phyloP scores from a whole-genome alignment of 2,888 invertebrate genomes.

The Ligdia adustata region DNA sequence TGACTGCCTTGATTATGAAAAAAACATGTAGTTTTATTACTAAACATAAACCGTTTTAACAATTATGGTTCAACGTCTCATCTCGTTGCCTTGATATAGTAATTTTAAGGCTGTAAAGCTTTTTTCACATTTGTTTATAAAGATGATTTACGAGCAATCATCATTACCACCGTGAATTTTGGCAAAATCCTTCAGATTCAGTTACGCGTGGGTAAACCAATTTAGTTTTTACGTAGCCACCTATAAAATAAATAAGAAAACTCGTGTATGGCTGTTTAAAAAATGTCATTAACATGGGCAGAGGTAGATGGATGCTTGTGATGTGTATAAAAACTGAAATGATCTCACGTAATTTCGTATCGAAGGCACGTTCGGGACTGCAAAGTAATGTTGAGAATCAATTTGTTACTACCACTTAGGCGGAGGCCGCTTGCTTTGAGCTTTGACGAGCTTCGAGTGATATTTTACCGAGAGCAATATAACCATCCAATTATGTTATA shows the following conservation, averaged over 20 bases:
- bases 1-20: conserved; percentile 58
- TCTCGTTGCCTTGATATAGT: conserved; percentile 33
- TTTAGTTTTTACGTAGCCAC: conserved; percentile 8
- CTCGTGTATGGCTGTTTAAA: conserved; percentile 1
- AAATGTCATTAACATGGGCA: conserved; percentile 4
- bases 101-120: conserved; percentile 18
- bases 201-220: conserved; percentile 15
- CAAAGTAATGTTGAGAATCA: conserved; percentile 22
- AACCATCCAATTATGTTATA: background rate
- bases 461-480: conserved; percentile 3
- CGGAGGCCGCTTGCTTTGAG: conserved; percentile 4
- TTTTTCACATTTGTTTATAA: conserved; percentile 13
- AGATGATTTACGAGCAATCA: conserved; percentile 18
- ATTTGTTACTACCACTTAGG: conserved; percentile 21
- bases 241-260: conserved; percentile 9
- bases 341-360: conserved; percentile 22
- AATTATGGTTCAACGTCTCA: conserved; percentile 55
- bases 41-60: conserved; percentile 47
- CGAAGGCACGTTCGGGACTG: conserved; percentile 16
- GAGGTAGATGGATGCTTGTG: conserved; percentile 1
- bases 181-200: conserved; percentile 13
- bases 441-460: conserved; percentile 6
- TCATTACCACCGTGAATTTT: conserved; percentile 19
- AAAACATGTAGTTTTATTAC: conserved; percentile 41
- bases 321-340: conserved; percentile 24